Base-by-base conservation (phyloP, 2,113 vertebrate species). In the Salvator merianae region DNA sequence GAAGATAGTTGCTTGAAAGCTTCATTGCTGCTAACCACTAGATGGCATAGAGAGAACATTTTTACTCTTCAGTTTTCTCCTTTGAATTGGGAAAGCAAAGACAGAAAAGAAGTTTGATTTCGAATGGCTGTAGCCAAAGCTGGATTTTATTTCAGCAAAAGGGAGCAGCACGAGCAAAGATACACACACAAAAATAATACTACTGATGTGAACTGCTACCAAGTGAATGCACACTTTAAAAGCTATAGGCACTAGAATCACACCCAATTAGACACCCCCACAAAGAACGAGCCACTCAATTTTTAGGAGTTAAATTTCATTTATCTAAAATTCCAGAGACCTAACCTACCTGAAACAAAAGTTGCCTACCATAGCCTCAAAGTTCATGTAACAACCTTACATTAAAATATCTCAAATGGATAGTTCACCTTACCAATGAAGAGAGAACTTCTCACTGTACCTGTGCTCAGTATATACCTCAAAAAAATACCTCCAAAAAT, bases 1-100 rank as follows among this genome's bases (percentile, higher is more conserved):
- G 59, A 3, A 3, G 24, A 2, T 0, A 13, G 1, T 5, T 59
- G 16, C 9, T 4, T 14, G 69, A 36, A 28, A 12, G 20, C 53
- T 32, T 6, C 26, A 59, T 4, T 22, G n/a, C 28, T 65, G 22
- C 0, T 0, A 4, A 34, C 90, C 93, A 71, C 88, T 72, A 91
- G 93, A 81, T 88, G 91, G 91, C 91, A 79, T 1, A 20, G 24
- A 1, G 12, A 77, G 68, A 83, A 83, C 83, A 50, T 0, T n/a
- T 53, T 32, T n/a, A 1, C n/a, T 14, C 65, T 36, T 77, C 30
- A 34, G 3, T n/a, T 68, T 68, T 34, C 34, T 32, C 4, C 6
- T 47, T 7, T 53, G 40, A 2, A 38, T 7, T 22, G 9, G 13
- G 53, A 38, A 62, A 59, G 55, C 38, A 71, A 7, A 32, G 53